A percentile compares a stretch with the other conserved stretches of the same genome.
phyloP scores from a whole-genome alignment of 2,888 invertebrate genomes.

The Frankliniella fusca region DNA sequence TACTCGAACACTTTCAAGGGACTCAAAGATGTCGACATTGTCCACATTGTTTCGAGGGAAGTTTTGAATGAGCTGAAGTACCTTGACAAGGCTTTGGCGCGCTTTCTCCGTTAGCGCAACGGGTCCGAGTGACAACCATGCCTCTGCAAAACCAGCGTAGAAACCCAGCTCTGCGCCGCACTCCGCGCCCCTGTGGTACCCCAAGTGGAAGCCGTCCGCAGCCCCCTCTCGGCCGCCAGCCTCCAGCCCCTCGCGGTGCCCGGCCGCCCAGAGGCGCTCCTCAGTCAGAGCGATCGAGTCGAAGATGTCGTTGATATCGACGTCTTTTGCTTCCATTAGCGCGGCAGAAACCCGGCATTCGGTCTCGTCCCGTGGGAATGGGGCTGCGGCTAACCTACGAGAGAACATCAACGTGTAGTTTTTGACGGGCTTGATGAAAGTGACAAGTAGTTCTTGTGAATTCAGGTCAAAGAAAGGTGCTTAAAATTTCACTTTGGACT shows the following conservation, averaged over 20 bases:
- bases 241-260: conserved; percentile 64
- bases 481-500: background rate
- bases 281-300: conserved; percentile 67
- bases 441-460: background rate
- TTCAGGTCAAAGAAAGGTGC: background rate
- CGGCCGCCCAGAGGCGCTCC: conserved; percentile 58
- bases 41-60: conserved; percentile 66
- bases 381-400: background rate
- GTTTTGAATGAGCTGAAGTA: conserved; percentile 56
- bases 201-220: conserved; percentile 66
- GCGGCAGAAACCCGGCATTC: background rate
- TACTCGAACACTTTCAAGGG: conserved; percentile 60
- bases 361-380: background rate
- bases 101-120: conserved; percentile 52
- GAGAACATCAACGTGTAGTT: background rate
- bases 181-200: conserved; percentile 72
- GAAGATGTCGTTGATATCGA: conserved; percentile 70
- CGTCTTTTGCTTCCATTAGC: conserved; percentile 40
- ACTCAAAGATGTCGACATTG: conserved; percentile 60
- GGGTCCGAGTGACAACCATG: conserved; percentile 45
- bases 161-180: conserved; percentile 73
- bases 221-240: conserved; percentile 58
- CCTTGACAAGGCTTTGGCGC: conserved; percentile 52
- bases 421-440: background rate
- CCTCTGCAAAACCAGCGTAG: conserved; percentile 60